Base-by-base conservation (phyloP, 2,888 invertebrate species). In the Mesorhabditis spiculigera region DNA sequence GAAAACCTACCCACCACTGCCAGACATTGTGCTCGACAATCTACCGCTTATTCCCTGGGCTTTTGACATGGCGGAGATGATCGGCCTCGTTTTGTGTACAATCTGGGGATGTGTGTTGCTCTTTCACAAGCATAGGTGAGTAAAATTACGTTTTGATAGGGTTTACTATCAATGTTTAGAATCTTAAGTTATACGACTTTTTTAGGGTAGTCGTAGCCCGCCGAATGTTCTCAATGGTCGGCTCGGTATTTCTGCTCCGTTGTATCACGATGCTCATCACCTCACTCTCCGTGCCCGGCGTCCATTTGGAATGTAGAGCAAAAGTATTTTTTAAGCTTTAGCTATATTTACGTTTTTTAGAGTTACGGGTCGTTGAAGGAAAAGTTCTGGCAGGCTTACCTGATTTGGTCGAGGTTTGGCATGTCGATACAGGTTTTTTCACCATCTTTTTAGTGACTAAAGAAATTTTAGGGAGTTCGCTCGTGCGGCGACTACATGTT, bases 401-500 rank as follows among this genome's bases (percentile, higher is more conserved):
- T 93, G 73, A 98, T 98, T 83, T 98, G 96, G 95, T 91, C 93
- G 86, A 95, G 96, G 13, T 92, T 95, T 67, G 98, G 98, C 67
- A 95, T 98, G 94, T 94, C 95, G 4, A 93, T 95, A 16, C 73
- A 72, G 70, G 74, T 8, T 65, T 64, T n/a, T 63, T 63, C 13
- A 8, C n/a, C 8, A 10, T 3, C 63, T 8, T 63, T n/a, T 16
- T 63, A 43, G 42, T 43, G 13, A 28, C 28, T 28, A 28, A 28
- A 28, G 28, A 28, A 28, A 0, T 10, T n/a, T 63, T 92, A 94
- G 85, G 95, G 95, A 63, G 95, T 96, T 0, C 90, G 96, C 74
- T 95, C 97, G 0, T 98, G 98, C 87, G 98, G 98, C 0, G 98
- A 99, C 88, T 98, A 99, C 88, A 98, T 98, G 97, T 98, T 98